Percentiles rank a stretch among this genome's conserved stretches.
phyloP scores from a whole-genome alignment of 1,140 invertebrate genomes.

The Drepana arcuata region DNA sequence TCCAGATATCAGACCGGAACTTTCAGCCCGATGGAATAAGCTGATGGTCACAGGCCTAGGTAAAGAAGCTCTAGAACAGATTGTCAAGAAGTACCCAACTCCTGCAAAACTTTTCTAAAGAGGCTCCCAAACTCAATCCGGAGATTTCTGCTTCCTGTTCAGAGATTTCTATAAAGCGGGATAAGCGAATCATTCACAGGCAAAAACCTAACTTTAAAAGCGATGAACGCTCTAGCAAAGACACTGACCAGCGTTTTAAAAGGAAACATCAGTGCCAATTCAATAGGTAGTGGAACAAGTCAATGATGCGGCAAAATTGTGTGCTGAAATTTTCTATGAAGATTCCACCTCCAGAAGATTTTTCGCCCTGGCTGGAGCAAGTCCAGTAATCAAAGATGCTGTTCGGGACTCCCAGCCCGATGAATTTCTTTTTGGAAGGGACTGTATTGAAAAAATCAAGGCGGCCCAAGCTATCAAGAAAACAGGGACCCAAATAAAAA shows the following conservation, averaged over 20 bases:
- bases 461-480: slow-evolving; percentile 17
- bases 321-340: slow-evolving; percentile 5
- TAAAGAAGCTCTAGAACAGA: no score
- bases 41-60: no score
- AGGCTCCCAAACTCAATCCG: slow-evolving; percentile 1
- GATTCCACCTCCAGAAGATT: slow-evolving; percentile 9
- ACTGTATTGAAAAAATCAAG: slow-evolving; percentile 13
- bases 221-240: not conserved
- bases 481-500: slow-evolving; percentile 15
- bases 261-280: no score
- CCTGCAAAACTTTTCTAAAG: slow-evolving; percentile 1
- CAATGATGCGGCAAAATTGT: not conserved
- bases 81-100: slow-evolving; percentile 1
- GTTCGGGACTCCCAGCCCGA: slow-evolving; percentile 13
- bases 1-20: no score
- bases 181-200: slow-evolving; percentile 2
- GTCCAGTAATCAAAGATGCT: slow-evolving; percentile 19
- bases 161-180: slow-evolving; percentile 2
- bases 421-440: slow-evolving; percentile 14
- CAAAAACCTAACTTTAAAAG: slow-evolving; percentile 4
- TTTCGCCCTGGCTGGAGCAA: slow-evolving; percentile 10
- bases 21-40: no score
- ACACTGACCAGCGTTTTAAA: no score
- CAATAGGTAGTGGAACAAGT: no score
- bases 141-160: slow-evolving; percentile 6